Evolutionary conservation across 1,140 invertebrate genomes (phyloP).

Genomic region (Bombus breviceps): DNA sequence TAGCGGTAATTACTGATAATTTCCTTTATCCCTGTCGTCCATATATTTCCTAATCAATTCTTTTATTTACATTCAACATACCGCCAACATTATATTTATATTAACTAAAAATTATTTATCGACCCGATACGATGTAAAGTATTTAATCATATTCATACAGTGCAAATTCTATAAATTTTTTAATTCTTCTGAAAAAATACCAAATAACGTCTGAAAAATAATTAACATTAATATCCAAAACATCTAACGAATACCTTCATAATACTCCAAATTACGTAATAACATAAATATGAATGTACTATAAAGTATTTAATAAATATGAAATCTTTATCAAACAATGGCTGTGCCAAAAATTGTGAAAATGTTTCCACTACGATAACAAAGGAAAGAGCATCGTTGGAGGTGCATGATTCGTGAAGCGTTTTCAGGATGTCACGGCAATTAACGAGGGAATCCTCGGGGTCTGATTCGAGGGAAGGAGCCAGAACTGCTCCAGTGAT

Average conservation of each 20-base stretch:
- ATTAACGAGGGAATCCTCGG: conserved; percentile 69
- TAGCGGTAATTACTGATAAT: too few relatives aligned
- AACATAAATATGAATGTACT: too few relatives aligned
- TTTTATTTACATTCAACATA: too few relatives aligned
- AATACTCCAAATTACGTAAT: background rate
- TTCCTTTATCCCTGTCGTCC: too few relatives aligned
- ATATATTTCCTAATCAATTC: too few relatives aligned
- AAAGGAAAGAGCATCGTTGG: conserved; percentile 7
- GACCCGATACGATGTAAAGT: too few relatives aligned
- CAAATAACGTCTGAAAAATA: background rate
- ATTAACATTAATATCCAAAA: background rate
- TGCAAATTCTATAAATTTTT: too few relatives aligned
- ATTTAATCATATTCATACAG: too few relatives aligned
- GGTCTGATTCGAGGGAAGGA: conserved; percentile 64
- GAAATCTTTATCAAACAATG: accelerated
- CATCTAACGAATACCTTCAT: background rate
- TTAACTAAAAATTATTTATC: too few relatives aligned
- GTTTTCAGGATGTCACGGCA: conserved; percentile 68
- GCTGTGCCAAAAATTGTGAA: too few relatives aligned
- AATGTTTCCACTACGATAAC: background rate
- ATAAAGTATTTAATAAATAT: background rate
- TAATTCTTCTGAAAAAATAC: too few relatives aligned
- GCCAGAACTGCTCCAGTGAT: conserved; percentile 55
- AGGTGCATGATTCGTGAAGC: conserved; percentile 63
- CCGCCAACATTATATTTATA: too few relatives aligned